Conservation (phyloP, 2,888 invertebrate genomes). For the Campoplex capitator region DNA sequence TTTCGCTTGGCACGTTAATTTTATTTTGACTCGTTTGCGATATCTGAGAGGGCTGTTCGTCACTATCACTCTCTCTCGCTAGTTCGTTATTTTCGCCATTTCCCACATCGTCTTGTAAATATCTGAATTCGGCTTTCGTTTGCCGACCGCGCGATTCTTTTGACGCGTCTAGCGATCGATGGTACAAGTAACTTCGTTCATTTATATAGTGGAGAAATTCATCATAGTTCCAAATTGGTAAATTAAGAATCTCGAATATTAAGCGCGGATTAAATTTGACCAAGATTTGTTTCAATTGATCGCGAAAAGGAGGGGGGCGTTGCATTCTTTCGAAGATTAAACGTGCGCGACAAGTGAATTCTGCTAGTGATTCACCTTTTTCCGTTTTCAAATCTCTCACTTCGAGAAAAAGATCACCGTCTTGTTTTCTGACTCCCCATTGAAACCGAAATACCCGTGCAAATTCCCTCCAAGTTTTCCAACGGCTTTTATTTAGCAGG, state of each 20-base stretch:
- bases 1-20: neutral
- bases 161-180: conserved; percentile 21
- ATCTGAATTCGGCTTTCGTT: neutral
- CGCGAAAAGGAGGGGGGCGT: conserved; percentile 54
- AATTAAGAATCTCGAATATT: conserved; percentile 50
- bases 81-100: neutral
- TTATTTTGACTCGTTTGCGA: neutral
- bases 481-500: conserved; percentile 51
- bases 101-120: neutral
- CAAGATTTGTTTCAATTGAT: conserved; percentile 47
- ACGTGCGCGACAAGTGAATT: conserved; percentile 64
- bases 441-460: conserved; percentile 58
- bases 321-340: conserved; percentile 62
- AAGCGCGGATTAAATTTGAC: conserved; percentile 56
- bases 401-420: conserved; percentile 50
- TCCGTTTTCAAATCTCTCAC: conserved; percentile 51
- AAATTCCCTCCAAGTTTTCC: conserved; percentile 62
- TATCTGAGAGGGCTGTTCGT: neutral
- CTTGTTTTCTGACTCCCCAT: conserved; percentile 64
- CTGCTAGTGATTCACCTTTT: conserved; percentile 57
- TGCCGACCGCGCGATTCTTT: conserved; percentile 4
- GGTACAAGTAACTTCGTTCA: conserved; percentile 53
- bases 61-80: neutral
- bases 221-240: conserved; percentile 26
- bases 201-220: conserved; percentile 58